These are phyloP conservation scores for Entelurus aequoreus DNA, from an alignment of 2,113 vertebrate genomes.

Conservation along the genomic window DNA sequence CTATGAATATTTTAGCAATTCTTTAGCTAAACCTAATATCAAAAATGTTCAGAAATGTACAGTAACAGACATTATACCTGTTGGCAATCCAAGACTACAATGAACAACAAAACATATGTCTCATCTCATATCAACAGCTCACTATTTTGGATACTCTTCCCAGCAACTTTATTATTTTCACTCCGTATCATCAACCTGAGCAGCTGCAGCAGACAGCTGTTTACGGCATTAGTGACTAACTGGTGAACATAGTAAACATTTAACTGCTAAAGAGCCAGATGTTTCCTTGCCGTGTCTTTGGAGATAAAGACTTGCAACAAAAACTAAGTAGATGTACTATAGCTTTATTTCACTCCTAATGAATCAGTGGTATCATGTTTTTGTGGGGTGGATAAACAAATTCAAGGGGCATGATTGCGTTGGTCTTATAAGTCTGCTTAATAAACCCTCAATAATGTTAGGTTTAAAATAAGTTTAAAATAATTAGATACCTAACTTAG, in stretches of 20 bases:
- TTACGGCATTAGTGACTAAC: not conserved
- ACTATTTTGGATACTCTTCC: too few species aligned
- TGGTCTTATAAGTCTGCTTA: not conserved
- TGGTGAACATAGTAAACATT: slow-evolving; percentile 1
- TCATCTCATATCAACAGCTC: too few species aligned
- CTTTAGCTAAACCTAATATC: too few species aligned
- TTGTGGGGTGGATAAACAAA: not conserved
- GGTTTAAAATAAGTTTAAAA: not conserved
- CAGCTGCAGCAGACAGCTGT: not conserved
- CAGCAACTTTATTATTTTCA: not conserved
- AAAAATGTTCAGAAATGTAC: too few species aligned
- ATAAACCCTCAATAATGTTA: not conserved
- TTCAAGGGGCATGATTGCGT: not conserved
- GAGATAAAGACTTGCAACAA: not conserved
- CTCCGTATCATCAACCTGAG: not conserved
- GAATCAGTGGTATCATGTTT: not conserved
- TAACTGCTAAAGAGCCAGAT: slow-evolving; percentile 6
- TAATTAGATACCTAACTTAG: too few species aligned
- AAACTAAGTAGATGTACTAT: not conserved
- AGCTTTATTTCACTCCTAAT: not conserved
- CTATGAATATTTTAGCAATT: too few species aligned
- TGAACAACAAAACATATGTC: too few species aligned
- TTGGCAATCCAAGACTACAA: too few species aligned
- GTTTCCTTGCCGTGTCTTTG: not conserved
- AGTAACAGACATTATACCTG: too few species aligned